These are phyloP conservation scores for Pelecanus crispus DNA, from an alignment of 2,113 vertebrate genomes.

Conservation along the genomic window DNA sequence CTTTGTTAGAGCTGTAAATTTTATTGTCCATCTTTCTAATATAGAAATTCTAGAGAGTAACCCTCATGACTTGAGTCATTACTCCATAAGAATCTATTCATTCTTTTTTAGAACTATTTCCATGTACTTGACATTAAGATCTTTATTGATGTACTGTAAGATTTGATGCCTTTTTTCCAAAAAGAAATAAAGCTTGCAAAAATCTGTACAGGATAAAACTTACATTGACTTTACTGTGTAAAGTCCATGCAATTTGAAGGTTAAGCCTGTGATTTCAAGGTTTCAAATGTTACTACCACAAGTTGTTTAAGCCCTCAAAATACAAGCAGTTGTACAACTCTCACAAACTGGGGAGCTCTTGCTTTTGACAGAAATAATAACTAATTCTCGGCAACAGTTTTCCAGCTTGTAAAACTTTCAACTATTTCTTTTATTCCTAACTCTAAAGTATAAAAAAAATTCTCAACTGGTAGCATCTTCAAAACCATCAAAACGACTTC, in stretches of 20 bases:
- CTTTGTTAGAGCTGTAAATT: neutral
- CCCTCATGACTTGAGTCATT: neutral
- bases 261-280: neutral
- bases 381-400: neutral
- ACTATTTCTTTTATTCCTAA: neutral
- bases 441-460: neutral
- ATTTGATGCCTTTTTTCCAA: neutral
- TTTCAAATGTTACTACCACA: neutral
- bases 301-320: neutral
- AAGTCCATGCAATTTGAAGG: neutral
- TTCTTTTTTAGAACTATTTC: neutral
- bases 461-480: neutral
- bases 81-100: neutral
- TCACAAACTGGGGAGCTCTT: neutral
- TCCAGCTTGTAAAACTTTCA: neutral
- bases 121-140: neutral
- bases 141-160: neutral
- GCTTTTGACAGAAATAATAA: neutral
- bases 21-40: neutral
- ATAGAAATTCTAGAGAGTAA: neutral
- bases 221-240: neutral
- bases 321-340: neutral
- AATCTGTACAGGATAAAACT: neutral
- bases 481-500: neutral
- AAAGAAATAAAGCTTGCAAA: neutral